Evolutionary conservation across 2,888 invertebrate genomes (phyloP), one percentile per base, ranked within the genome.

Genomic region (Ptilodon capucinus): DNA sequence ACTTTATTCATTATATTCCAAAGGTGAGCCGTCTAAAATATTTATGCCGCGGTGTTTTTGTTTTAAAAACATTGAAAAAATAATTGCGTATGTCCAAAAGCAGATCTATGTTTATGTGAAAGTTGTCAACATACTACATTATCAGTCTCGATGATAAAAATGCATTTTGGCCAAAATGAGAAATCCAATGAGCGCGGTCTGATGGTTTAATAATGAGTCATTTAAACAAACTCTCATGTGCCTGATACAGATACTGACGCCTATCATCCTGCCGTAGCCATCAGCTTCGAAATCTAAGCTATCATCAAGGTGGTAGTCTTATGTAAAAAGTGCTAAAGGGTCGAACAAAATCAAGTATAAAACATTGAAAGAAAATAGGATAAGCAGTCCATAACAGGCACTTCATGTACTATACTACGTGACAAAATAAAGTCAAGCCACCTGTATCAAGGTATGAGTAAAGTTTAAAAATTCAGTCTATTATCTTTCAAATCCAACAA

Each of bases 141-240:
- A 90, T 90, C 90, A 90, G 91, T 91, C 90, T 91, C 88, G 85
- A 85, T 84, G 79, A 82, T 84, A 76, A 79, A 86, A 86, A 89
- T 84, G 86, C 85, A 74, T 85, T 89, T 89, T 90, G 90, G 90
- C 90, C 88, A 79, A 86, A 83, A 82, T 75, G 86, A 89, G 89
- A 86, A 77, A 81, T 84, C 86, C 79, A 78, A 80, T 80, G 68
- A 74, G 82, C 78, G 67, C 79, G 82, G 81, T 82, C 79, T 59
- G 60, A 64, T 50, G 48, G 55, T 61, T 51, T 58, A 54, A 74
- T 72, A 64, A 64, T 71, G 57, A 75, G 65, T 68, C 70, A 71
- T 65, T 67, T 57, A 62, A 71, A 74, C 72, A 70, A 71, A 71
- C 76, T 73, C 81, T 77, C 75, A 72, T 68, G 74, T 73, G 80